phyloP scores from a whole-genome alignment of 1,140 invertebrate genomes.

The Andricus grossulariae region DNA sequence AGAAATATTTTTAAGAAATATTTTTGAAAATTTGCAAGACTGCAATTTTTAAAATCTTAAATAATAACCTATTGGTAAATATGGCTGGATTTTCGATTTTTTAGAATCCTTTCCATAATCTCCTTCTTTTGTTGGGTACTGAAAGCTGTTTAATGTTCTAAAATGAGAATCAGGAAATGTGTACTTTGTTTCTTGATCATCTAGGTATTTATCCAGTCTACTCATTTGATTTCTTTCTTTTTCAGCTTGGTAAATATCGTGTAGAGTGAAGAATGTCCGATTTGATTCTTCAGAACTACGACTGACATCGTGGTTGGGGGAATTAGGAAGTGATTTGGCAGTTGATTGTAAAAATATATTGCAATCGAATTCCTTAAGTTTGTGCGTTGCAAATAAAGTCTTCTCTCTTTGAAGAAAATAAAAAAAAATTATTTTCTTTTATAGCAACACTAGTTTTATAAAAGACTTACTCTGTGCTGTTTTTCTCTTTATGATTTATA shows the following conservation, averaged over 20 bases:
- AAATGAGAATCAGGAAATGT: constrained; percentile 2
- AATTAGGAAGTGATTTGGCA: constrained; percentile 18
- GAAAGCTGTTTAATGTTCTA: not conserved
- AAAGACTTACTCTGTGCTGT: not conserved
- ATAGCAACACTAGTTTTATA: no score
- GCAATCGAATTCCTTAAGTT: not conserved
- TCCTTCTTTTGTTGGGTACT: constrained; percentile 27
- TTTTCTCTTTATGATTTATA: not conserved
- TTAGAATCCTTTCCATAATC: constrained; percentile 6
- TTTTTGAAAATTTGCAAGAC: constrained; percentile 7
- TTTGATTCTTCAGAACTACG: not conserved
- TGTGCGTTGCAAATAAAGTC: not conserved
- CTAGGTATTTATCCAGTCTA: constrained; percentile 13
- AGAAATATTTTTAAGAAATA: constrained; percentile 28
- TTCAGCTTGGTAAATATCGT: constrained; percentile 13
- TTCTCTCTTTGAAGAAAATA: constrained; percentile 13
- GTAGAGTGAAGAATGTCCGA: constrained; percentile 1
- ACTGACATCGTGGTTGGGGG: not conserved
- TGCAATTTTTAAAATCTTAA: constrained; percentile 17
- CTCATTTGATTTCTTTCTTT: constrained; percentile 3
- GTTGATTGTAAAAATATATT: constrained; percentile 16
- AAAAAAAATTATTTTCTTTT: not conserved
- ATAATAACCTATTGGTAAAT: constrained; percentile 2
- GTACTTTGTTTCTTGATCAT: constrained; percentile 10
- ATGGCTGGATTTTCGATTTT: not conserved